Base-by-base conservation (phyloP, 2,797 vertebrate species). In the Neosilurus hyrtlii region DNA sequence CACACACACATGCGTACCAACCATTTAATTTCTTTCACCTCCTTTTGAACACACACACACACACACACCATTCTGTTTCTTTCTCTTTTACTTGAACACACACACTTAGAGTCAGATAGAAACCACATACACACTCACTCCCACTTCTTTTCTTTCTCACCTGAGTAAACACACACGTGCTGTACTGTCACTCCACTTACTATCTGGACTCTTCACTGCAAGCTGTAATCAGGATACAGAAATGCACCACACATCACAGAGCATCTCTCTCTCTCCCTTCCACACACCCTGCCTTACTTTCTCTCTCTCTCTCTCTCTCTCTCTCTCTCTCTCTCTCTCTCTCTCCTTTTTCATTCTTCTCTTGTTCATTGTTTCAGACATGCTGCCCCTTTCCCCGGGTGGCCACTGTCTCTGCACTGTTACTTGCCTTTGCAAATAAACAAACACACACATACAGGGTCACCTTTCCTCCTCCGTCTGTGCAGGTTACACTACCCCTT, bases 201-300 rank as follows among this genome's bases (percentile, higher is more conserved):
- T 83, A 86, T 83, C 90, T 89, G 89, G 89, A 91, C 91, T 93
- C 92, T 90, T 90, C 75, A 91, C 88, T 86, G 88, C 89, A 87
- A 87, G 86, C 90, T 89, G 90, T 94, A 94, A 94, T 94, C 93
- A 93, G 90, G 89, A 91, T 88, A 93, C 93, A 90, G 91, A 93
- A 91, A 94, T 92, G 90, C 91, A 93, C 93, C 93, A 91, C 89
- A 81, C 89, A 81, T 67, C 86, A 89, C 90, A 88, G 86, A 88
- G 86, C 22, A 20, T 43, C 80, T 51, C 83, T 72, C 37, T 70
- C 67, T 16, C 43, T 71, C 37, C 24, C 70, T 56, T 84, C 88
- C 76, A 86, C 86, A 88, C 85, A 82, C 86, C 85, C 81, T 62
- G 26, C 61, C 90, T 89, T 87, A 90, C 90, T 92, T 2, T 91